These are phyloP conservation scores for Brachyalestes nurse DNA, from an alignment of 2,797 vertebrate genomes.

Conservation along the genomic window DNA sequence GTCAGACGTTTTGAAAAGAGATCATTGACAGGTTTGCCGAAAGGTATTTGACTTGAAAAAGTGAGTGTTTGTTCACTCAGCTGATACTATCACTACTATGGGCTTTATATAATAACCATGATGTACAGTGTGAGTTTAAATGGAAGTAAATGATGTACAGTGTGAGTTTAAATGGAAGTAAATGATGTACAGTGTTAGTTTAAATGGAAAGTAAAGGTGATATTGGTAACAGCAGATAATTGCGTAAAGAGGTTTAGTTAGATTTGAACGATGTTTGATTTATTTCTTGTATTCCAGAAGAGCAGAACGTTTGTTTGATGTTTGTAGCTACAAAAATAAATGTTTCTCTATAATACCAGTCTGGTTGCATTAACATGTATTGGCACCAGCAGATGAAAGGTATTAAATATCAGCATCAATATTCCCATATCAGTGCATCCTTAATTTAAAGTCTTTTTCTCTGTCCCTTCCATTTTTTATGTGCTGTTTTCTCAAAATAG, in stretches of 20 bases:
- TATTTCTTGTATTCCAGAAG: background rate
- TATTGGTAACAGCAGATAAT: too few relatives aligned
- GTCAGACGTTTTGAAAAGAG: background rate
- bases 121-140: background rate
- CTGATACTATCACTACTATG: background rate
- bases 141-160: background rate
- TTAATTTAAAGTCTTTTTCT: background rate
- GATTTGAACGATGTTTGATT: background rate
- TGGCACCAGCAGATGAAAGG: background rate
- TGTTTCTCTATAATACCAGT: background rate
- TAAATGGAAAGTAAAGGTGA: too few relatives aligned
- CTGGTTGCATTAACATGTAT: background rate
- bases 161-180: background rate
- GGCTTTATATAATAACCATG: conserved; percentile 15
- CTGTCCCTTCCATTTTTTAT: background rate
- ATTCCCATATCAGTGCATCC: background rate
- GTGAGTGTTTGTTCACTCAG: conserved; percentile 6
- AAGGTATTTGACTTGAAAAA: conserved; percentile 15
- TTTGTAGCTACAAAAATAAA: too few relatives aligned
- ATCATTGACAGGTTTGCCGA: conserved; percentile 21
- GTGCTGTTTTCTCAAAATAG: background rate
- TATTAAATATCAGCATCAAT: background rate
- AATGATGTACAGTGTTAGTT: background rate
- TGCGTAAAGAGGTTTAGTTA: too few relatives aligned
- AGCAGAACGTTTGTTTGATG: background rate